phyloP scores from a whole-genome alignment of 2,888 invertebrate species.

The Ptychoptera albimana region DNA sequence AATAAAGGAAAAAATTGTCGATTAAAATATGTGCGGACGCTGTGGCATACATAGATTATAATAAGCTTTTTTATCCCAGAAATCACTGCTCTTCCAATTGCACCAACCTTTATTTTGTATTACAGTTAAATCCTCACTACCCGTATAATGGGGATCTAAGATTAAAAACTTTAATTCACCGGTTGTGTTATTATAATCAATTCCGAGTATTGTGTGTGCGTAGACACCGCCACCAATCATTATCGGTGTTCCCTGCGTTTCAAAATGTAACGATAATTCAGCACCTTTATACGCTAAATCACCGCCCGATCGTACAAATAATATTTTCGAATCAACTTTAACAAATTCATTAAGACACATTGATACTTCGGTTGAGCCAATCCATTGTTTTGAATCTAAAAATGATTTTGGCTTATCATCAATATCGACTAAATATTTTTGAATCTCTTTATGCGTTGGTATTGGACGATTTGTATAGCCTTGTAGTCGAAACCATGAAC shows the following conservation, averaged over 20 bases:
- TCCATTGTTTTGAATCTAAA: slow-evolving; percentile 88
- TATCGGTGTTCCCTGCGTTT: slow-evolving; percentile 83
- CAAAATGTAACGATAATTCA: slow-evolving; percentile 80
- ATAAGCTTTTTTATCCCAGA: slow-evolving; percentile 91
- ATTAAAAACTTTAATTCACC: slow-evolving; percentile 84
- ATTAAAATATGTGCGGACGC: slow-evolving; percentile 25
- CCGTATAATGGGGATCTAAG: slow-evolving; percentile 96
- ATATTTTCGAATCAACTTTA: slow-evolving; percentile 60
- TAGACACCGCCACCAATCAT: slow-evolving; percentile 99
- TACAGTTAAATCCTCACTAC: slow-evolving; percentile 59
- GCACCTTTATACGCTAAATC: slow-evolving; percentile 66
- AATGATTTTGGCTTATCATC: slow-evolving; percentile 83
- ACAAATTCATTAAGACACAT: slow-evolving; percentile 75
- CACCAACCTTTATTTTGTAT: slow-evolving; percentile 86
- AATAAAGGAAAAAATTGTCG: too few relatives aligned
- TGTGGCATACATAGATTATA: slow-evolving; percentile 94
- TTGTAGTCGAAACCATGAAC: slow-evolving; percentile 87
- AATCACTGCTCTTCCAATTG: slow-evolving; percentile 86
- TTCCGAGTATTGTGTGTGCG: slow-evolving; percentile 94
- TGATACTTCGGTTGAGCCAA: slow-evolving; percentile 94
- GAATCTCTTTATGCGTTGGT: slow-evolving; percentile 75
- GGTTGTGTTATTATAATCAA: slow-evolving; percentile 67
- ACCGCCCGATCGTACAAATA: slow-evolving; percentile 70
- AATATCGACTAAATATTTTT: slow-evolving; percentile 84
- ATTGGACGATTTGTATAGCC: slow-evolving; percentile 62